Evolutionary conservation across 2,888 invertebrate species (phyloP), one percentile per base, ranked within the genome.

Genomic region (Andrena flavipes): DNA sequence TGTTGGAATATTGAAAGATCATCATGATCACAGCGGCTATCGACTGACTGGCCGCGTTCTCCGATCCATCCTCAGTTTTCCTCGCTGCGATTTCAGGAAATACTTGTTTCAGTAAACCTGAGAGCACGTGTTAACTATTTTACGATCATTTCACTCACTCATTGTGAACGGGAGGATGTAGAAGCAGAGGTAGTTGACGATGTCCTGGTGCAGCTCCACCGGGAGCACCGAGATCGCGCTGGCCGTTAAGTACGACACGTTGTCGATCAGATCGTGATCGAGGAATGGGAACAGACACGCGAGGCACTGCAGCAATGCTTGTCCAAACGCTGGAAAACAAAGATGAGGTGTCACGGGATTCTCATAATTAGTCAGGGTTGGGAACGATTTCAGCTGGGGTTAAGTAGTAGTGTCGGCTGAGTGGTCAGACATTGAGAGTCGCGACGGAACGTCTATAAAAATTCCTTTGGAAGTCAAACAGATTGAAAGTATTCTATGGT

Each of bases 111-210:
- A 62, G 5, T 23, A 2, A 29, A 35, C 8, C 8, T 13, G 10
- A 0, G 23, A 42, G 7, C 33, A 6, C 35, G 1, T 54, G 1
- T 4, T 56, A 23, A 54, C 4, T 10, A 35, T 33, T 16, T 20
- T 1, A 59, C 13, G n/a, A 4, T 33, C 20, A 51, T 2, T 33
- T 56, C 2, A 96, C 97, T 96, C 94, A 98, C 98, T 96, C 91
- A 99, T 97, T 29, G 99, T 98, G 94, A 99, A 99, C 0, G 99
- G 99, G 90, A 99, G 95, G 90, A 99, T 97, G 93, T 99, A 98
- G 93, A 98, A 99, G 94, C 99, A 99, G 16, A 99, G 95, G 68
- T 98, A 96, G 92, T 99, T 98, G 73, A 99, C 96, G 85, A 99
- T 98, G 91, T 99, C 98, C 94, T 98, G 98, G 93, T 99, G 99